Conservation (phyloP, 2,113 vertebrate genomes). For the Gnathonemus longibarbis region DNA sequence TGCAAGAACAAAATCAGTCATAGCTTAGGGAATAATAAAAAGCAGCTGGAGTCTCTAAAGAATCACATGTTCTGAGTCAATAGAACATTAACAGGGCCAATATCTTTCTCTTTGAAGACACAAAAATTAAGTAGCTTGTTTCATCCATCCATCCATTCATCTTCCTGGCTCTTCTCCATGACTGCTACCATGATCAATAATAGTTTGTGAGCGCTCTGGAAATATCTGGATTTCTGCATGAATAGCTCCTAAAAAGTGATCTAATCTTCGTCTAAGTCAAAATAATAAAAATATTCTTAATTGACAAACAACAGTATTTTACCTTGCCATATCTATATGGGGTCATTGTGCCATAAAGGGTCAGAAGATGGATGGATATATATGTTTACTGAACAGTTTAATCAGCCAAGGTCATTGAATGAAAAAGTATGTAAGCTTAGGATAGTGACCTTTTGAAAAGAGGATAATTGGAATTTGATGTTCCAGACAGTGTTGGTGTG, state of each 20-base stretch:
- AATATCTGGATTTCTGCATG: not conserved
- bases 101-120: not conserved
- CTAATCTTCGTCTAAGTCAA: not conserved
- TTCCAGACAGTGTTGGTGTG: not conserved
- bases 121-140: not conserved
- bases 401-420: not conserved
- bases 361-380: not conserved
- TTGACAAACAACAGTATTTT: not conserved
- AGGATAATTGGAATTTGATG: not conserved
- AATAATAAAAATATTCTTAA: not conserved
- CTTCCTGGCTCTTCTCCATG: not conserved
- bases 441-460: not conserved
- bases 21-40: not conserved
- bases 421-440: not conserved
- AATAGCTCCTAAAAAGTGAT: not conserved
- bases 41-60: not conserved
- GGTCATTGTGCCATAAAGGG: not conserved
- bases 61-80: not conserved
- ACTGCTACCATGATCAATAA: not conserved
- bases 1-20: not conserved
- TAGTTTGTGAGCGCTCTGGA: not conserved
- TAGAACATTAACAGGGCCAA: not conserved
- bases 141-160: not conserved
- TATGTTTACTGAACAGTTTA: not conserved
- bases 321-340: not conserved